Conservation (phyloP, 1,140 invertebrate species). For the Nasonia giraulti region DNA sequence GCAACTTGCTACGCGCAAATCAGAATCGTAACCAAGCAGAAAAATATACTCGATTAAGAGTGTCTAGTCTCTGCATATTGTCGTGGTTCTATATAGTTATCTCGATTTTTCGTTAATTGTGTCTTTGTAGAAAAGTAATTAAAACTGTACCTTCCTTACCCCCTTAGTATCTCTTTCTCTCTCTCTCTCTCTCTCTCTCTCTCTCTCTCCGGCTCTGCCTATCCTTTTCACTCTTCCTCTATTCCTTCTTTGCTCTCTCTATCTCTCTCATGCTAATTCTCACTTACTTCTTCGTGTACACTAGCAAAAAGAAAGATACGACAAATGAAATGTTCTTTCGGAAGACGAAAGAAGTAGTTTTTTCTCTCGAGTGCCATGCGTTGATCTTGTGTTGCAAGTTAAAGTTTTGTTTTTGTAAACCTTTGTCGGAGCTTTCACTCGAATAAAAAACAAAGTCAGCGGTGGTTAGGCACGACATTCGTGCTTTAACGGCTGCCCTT, state of each 20-base stretch:
- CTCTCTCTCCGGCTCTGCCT: background rate
- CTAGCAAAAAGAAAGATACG: slow-evolving; percentile 10
- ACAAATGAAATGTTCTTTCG: slow-evolving; percentile 1
- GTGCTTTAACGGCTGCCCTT: slow-evolving; percentile 20
- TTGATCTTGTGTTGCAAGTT: slow-evolving; percentile 36
- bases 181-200: background rate
- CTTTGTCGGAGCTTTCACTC: slow-evolving; percentile 40
- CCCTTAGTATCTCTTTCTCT: slow-evolving; percentile 40
- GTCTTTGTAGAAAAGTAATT: slow-evolving; percentile 50
- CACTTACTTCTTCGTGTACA: background rate
- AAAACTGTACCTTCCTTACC: slow-evolving; percentile 45
- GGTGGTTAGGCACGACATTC: slow-evolving; percentile 36
- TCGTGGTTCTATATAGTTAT: slow-evolving; percentile 54
- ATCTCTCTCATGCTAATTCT: background rate
- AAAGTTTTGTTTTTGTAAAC: slow-evolving; percentile 29
- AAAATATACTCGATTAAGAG: slow-evolving; percentile 52
- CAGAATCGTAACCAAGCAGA: slow-evolving; percentile 50
- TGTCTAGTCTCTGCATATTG: slow-evolving; percentile 54
- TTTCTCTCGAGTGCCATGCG: slow-evolving; percentile 50
- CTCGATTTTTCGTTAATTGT: slow-evolving; percentile 46
- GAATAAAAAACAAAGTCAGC: slow-evolving; percentile 36
- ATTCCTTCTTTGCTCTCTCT: background rate
- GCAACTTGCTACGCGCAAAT: slow-evolving; percentile 51
- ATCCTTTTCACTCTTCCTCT: background rate
- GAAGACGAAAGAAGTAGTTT: slow-evolving; percentile 8